Base-by-base conservation (phyloP, 2,113 vertebrate species). In the Macaca mulatta region DNA sequence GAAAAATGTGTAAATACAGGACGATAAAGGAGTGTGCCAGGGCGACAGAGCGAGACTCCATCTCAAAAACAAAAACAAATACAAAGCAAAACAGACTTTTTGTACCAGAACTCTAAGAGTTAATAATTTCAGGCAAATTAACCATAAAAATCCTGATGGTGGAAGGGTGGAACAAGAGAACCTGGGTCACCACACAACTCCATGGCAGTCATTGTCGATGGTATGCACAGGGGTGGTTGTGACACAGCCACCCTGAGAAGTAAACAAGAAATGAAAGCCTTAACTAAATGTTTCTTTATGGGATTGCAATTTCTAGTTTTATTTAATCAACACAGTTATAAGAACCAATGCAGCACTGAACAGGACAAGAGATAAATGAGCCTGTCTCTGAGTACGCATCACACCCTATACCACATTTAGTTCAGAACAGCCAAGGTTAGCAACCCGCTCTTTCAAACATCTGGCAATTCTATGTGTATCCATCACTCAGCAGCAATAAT, bases 221-320 rank as follows among this genome's bases (percentile, higher is more conserved):
- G 27, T 12, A 48, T 5, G 4, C 48, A 23, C 12, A 6, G 1
- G 35, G 20, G 4, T 17, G 13, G 8, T 35, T 11, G 0, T 23
- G 50, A 45, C 30, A 55, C 20, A 40, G n/a, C 43, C 57, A 59
- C 45, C 9, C 61, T 14, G 5, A 32, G 20, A 22, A 64, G n/a
- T 23, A 23, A 82, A 48, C 14, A 45, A n/a, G 57, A 88, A 40
- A 61, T 8, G 8, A 13, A 64, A 89, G 25, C 17, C 59, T 67
- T 79, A 74, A 55, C 27, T 67, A 32, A 22, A 59, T 2, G 52
- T 85, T 82, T 70, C 32, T 35, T 94, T 55, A 25, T 40, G 64
- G 32, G 20, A 82, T 6, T 89, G 55, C 20, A 11, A n/a, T 81
- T 90, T 95, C 93, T 59, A 35, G 38, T 61, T 89, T 92, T 96